Evolutionary conservation across 2,113 vertebrate species (phyloP).

Genomic region (Python bivittatus): DNA sequence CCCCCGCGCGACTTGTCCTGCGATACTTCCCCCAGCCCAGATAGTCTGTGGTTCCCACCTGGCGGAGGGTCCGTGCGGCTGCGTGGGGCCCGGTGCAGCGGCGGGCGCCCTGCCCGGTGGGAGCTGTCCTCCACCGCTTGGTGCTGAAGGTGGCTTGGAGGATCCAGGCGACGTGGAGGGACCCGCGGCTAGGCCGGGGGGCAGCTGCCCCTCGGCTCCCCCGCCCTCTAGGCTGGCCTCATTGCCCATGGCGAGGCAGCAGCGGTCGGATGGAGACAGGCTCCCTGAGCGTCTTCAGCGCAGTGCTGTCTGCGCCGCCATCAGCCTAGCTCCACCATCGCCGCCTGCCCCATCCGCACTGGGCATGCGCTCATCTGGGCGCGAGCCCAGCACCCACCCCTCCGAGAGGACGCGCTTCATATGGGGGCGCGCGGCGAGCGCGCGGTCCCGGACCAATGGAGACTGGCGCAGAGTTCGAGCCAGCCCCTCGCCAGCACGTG

Average conservation of each 20-base stretch:
- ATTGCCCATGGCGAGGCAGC: slow-evolving; percentile 44
- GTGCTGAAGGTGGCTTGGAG: slow-evolving; percentile 52
- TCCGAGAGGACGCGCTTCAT: not conserved
- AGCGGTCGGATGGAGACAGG: slow-evolving; percentile 9
- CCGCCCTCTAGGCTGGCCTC: slow-evolving; percentile 52
- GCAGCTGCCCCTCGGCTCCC: slow-evolving; percentile 35
- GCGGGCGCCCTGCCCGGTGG: slow-evolving; percentile 34
- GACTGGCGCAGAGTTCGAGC: not conserved
- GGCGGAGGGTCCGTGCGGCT: slow-evolving; percentile 28
- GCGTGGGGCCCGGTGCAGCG: slow-evolving; percentile 30
- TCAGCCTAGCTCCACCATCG: slow-evolving; percentile 46
- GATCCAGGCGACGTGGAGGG: slow-evolving; percentile 18
- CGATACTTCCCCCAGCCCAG: not conserved
- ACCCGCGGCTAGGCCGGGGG: slow-evolving; percentile 21
- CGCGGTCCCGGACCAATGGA: slow-evolving; percentile 6
- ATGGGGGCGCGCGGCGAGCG: not conserved
- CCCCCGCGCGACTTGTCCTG: not conserved
- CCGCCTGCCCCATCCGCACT: slow-evolving; percentile 35
- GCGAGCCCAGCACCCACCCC: not conserved
- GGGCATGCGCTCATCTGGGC: slow-evolving; percentile 32
- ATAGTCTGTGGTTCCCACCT: slow-evolving; percentile 16
- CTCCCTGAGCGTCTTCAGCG: slow-evolving; percentile 42
- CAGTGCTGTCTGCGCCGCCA: slow-evolving; percentile 48
- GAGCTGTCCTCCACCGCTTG: slow-evolving; percentile 54
- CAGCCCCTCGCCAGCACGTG: slow-evolving; percentile 8